A percentile compares a stretch with the other conserved stretches of the same genome.
Evolutionary conservation across 2,888 invertebrate species (phyloP).

Genomic region (Spialia ferax): DNA sequence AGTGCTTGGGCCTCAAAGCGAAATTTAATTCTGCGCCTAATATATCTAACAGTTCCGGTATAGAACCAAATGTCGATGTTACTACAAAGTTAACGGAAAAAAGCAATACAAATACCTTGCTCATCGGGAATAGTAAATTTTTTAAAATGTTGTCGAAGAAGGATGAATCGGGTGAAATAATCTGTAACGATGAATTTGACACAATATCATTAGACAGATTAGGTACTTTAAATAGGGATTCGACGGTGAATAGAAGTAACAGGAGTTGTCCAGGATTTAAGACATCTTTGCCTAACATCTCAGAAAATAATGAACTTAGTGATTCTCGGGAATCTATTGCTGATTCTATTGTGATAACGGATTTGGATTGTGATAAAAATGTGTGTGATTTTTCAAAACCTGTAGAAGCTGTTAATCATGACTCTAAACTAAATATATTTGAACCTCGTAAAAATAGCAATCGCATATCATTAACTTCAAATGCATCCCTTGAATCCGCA

Average conservation of each 20-base stretch:
- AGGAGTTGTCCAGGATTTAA: slow-evolving; percentile 82
- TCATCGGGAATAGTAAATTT: slow-evolving; percentile 82
- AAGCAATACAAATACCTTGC: slow-evolving; percentile 67
- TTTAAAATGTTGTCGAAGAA: slow-evolving; percentile 79
- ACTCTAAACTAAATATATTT: slow-evolving; percentile 67
- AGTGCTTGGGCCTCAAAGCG: slow-evolving; percentile 82
- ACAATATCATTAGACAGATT: slow-evolving; percentile 79
- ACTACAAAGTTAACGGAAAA: slow-evolving; percentile 68
- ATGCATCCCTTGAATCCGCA: slow-evolving; percentile 62
- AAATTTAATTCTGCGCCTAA: slow-evolving; percentile 84
- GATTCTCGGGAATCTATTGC: slow-evolving; percentile 68
- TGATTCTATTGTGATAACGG: slow-evolving; percentile 60
- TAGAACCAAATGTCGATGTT: slow-evolving; percentile 69
- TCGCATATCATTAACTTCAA: slow-evolving; percentile 61
- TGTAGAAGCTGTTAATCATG: slow-evolving; percentile 64
- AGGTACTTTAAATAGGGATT: slow-evolving; percentile 76
- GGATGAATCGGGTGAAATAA: slow-evolving; percentile 78
- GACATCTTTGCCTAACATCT: slow-evolving; percentile 80
- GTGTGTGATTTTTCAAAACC: slow-evolving; percentile 43
- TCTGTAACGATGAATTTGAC: slow-evolving; percentile 80
- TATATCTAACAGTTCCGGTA: slow-evolving; percentile 71
- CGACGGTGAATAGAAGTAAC: slow-evolving; percentile 78
- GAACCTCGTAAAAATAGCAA: slow-evolving; percentile 63
- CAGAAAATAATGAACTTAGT: slow-evolving; percentile 77
- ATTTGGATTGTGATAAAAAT: slow-evolving; percentile 57